Conservation (phyloP, 2,797 vertebrate species). For the Protonibea diacanthus region DNA sequence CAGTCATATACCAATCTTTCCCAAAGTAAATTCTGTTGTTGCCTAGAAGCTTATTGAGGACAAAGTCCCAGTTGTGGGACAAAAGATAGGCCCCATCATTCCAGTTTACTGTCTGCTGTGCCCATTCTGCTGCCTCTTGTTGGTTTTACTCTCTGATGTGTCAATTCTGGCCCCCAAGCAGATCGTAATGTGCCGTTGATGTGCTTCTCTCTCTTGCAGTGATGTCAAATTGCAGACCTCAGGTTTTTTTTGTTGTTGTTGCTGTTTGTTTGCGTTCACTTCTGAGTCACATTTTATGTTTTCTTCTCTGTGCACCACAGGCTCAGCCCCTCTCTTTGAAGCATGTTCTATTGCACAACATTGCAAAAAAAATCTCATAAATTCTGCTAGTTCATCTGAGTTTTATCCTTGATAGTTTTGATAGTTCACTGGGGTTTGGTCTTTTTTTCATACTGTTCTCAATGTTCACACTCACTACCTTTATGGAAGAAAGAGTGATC, state of each 20-base stretch:
- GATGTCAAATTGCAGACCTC: conserved; percentile 2
- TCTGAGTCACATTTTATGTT: not conserved
- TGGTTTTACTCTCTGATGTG: conserved; percentile 15
- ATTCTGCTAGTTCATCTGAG: not conserved
- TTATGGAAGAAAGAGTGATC: not conserved
- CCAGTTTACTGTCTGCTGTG: conserved; percentile 7
- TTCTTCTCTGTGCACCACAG: not conserved
- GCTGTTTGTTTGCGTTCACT: conserved; percentile 4
- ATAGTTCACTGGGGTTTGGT: not conserved
- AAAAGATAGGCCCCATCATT: not conserved
- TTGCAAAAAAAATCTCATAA: no score
- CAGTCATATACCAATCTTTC: not conserved
- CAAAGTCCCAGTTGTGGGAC: conserved; percentile 19
- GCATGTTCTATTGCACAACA: not conserved
- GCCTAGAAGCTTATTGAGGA: not conserved
- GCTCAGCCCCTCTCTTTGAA: not conserved
- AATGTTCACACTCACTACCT: not conserved
- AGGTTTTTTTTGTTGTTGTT: not conserved
- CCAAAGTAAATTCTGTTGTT: not conserved
- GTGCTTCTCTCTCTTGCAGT: not conserved
- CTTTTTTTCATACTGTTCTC: not conserved
- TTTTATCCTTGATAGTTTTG: not conserved
- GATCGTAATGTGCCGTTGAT: not conserved
- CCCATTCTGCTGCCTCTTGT: not conserved
- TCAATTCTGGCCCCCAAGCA: not conserved